A percentile compares a stretch with the other conserved stretches of the same genome.
These are phyloP conservation scores for Lynx canadensis DNA, from an alignment of 2,113 vertebrate species.

Conservation along the genomic window DNA sequence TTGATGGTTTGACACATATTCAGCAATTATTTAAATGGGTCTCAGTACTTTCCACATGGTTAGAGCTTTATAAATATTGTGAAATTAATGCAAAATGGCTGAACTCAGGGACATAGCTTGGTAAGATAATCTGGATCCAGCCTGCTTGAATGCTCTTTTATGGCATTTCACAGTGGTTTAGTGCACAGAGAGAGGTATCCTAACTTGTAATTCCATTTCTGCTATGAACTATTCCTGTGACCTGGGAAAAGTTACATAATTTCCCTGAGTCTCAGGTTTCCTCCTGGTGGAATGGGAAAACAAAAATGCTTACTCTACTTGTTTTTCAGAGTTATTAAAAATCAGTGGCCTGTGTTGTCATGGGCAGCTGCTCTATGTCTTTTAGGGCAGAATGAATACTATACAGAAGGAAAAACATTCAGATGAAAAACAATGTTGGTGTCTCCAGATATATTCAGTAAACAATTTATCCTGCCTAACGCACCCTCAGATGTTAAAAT, in stretches of 20 bases:
- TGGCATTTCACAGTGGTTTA: not conserved
- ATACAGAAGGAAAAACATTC: slow-evolving; percentile 54
- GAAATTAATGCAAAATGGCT: not conserved
- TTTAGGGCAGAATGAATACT: slow-evolving; percentile 4
- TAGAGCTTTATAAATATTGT: not conserved
- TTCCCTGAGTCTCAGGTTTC: slow-evolving; percentile 53
- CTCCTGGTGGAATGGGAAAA: not conserved
- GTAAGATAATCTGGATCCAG: not conserved
- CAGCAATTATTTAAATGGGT: not conserved
- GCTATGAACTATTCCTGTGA: slow-evolving; percentile 34
- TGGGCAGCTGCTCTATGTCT: slow-evolving; percentile 12
- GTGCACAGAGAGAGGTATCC: not conserved
- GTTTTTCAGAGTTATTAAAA: slow-evolving; percentile 64
- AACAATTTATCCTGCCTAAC: slow-evolving; percentile 40
- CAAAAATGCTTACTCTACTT: slow-evolving; percentile 52
- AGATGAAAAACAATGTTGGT: not conserved
- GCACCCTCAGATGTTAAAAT: not conserved
- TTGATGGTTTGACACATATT: not conserved
- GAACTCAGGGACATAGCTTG: not conserved
- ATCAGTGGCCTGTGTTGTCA: slow-evolving; percentile 6
- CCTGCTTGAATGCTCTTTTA: not conserved
- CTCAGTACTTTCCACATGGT: not conserved
- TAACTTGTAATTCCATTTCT: slow-evolving; percentile 34
- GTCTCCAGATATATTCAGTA: slow-evolving; percentile 35
- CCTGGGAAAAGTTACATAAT: slow-evolving; percentile 51